These are phyloP conservation scores for Campoletis raptor DNA, from an alignment of 2,888 invertebrate genomes.

Conservation along the genomic window DNA sequence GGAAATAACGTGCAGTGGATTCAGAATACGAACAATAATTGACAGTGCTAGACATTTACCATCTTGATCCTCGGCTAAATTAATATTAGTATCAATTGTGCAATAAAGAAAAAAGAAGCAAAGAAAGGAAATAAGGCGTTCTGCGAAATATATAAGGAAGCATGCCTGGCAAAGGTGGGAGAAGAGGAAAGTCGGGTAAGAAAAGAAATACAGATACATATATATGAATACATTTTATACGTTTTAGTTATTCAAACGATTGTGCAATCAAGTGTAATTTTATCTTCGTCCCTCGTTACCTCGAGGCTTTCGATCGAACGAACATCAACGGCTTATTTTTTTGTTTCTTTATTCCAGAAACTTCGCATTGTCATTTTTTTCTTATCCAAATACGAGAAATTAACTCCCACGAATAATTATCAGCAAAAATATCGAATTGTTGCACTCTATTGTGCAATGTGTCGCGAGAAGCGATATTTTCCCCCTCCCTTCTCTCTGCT, in stretches of 20 bases:
- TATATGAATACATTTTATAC: not conserved
- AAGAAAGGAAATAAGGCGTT: constrained; percentile 78
- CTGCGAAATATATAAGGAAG: constrained; percentile 80
- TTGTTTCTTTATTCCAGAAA: not conserved
- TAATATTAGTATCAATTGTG: constrained; percentile 86
- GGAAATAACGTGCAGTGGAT: constrained; percentile 90
- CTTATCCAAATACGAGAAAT: not conserved
- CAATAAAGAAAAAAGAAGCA: constrained; percentile 77
- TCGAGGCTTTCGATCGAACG: constrained; percentile 4
- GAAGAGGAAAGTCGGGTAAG: constrained; percentile 91
- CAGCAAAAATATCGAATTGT: constrained; percentile 14
- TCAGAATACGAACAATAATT: constrained; percentile 90
- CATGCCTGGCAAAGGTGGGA: constrained; percentile 92
- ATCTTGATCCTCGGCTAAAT: constrained; percentile 90
- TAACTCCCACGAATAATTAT: not conserved
- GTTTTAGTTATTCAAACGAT: constrained; percentile 39
- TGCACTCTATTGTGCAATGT: constrained; percentile 34
- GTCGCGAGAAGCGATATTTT: constrained; percentile 73
- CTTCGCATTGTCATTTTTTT: not conserved
- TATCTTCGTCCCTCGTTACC: constrained; percentile 9
- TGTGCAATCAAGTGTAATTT: constrained; percentile 46
- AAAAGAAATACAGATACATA: constrained; percentile 36
- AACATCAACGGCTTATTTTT: not conserved
- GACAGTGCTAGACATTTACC: constrained; percentile 91
- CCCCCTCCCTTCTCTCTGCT: constrained; percentile 67